Conservation (phyloP, 2,888 invertebrate genomes). For the Hanleya hanleyi region DNA sequence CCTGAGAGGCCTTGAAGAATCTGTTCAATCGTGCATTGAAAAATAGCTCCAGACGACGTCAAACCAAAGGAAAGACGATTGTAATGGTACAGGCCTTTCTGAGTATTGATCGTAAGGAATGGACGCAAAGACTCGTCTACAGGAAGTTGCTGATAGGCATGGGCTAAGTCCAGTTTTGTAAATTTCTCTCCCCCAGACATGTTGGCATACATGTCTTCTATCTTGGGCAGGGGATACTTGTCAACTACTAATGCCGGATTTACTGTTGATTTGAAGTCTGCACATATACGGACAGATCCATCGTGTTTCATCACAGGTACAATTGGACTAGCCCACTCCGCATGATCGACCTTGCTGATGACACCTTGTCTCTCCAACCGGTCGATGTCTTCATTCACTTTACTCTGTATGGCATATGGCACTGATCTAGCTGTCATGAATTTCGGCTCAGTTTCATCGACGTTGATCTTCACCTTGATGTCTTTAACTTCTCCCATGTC, state of each 20-base stretch:
- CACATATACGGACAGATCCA: conserved; percentile 33
- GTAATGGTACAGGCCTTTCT: conserved; percentile 21
- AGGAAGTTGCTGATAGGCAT: conserved; percentile 38
- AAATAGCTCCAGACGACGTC: conserved; percentile 13
- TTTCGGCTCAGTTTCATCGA: conserved; percentile 26
- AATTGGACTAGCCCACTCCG: conserved; percentile 50
- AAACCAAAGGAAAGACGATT: conserved; percentile 15
- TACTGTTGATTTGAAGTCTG: conserved; percentile 32
- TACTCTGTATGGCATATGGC: conserved; percentile 24
- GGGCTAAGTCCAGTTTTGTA: conserved; percentile 38
- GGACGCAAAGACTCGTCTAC: conserved; percentile 31
- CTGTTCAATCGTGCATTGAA: conserved; percentile 28
- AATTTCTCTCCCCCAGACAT: conserved; percentile 7
- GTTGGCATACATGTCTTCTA: conserved; percentile 24
- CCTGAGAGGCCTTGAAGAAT: conserved; percentile 11
- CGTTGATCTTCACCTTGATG: conserved; percentile 14
- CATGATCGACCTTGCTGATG: conserved; percentile 29
- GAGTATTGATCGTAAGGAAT: conserved; percentile 22
- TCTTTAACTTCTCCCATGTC: conserved; percentile 11
- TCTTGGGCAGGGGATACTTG: conserved; percentile 26
- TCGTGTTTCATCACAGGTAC: conserved; percentile 45
- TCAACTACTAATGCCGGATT: conserved; percentile 23
- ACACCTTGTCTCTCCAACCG: conserved; percentile 23
- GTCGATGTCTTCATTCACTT: conserved; percentile 23
- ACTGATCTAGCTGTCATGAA: conserved; percentile 44